Conservation (phyloP, 2,888 invertebrate species). For the Xylophagus ater region DNA sequence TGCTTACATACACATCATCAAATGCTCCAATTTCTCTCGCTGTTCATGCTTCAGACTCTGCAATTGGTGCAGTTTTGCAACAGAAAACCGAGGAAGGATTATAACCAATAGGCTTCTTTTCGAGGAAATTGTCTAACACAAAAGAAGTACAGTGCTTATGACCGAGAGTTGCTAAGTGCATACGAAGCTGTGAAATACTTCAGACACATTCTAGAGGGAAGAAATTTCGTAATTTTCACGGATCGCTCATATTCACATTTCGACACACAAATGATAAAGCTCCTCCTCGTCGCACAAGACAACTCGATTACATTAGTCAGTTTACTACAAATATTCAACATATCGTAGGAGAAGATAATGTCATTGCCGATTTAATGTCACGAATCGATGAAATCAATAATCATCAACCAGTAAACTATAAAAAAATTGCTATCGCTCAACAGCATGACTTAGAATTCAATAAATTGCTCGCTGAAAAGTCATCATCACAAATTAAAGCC, state of each 20-base stretch:
- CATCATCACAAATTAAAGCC: no score
- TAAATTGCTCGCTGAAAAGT: no score
- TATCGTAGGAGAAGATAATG: conserved; percentile 1
- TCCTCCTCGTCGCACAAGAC: conserved; percentile 27
- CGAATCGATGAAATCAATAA: neutral
- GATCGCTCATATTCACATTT: conserved; percentile 29
- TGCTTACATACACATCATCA: conserved; percentile 27
- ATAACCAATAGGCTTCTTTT: conserved; percentile 33
- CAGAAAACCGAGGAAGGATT: conserved; percentile 22
- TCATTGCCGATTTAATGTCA: neutral
- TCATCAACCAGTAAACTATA: neutral
- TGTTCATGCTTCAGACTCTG: conserved; percentile 27
- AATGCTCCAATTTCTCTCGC: conserved; percentile 20
- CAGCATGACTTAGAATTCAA: no score
- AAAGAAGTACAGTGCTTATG: conserved; percentile 31
- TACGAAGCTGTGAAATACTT: no score
- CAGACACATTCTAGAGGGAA: conserved; percentile 30
- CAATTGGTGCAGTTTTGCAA: conserved; percentile 33
- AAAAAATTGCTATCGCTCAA: neutral
- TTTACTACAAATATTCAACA: no score
- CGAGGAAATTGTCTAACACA: conserved; percentile 27
- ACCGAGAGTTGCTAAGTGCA: conserved; percentile 32
- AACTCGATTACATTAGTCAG: conserved; percentile 24
- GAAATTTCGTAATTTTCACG: conserved; percentile 26
- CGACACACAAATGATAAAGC: conserved; percentile 23